Conservation (phyloP, 2,113 vertebrate species). For the Illadopsis cleaveri region DNA sequence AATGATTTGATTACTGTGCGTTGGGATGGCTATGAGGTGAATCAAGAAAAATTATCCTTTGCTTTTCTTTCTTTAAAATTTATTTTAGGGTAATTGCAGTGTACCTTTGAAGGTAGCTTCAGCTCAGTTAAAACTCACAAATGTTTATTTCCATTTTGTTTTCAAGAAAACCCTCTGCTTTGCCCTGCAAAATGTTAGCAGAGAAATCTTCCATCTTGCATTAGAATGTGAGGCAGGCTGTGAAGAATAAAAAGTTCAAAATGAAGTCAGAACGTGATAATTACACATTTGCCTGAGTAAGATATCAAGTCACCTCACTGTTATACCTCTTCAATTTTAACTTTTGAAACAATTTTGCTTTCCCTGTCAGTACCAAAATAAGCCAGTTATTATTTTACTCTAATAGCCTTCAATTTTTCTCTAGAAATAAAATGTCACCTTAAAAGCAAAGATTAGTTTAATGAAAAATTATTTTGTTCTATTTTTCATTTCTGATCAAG, state of each 20-base stretch:
- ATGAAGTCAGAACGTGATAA: not conserved
- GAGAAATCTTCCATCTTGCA: not conserved
- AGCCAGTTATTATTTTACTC: not conserved
- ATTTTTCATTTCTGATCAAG: not conserved
- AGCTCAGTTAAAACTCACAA: not conserved
- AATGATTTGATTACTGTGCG: not conserved
- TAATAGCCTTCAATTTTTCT: not conserved
- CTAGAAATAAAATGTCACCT: not conserved
- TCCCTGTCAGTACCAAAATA: not conserved
- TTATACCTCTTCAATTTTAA: not conserved
- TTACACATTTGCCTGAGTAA: not conserved
- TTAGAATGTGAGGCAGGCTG: not conserved
- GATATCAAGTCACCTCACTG: not conserved
- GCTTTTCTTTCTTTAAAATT: accelerated
- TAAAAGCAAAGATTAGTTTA: not conserved
- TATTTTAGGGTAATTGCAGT: not conserved
- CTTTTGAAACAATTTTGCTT: not conserved
- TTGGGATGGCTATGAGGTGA: not conserved
- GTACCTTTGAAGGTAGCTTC: not conserved
- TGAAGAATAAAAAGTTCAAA: not conserved
- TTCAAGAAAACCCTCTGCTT: not conserved
- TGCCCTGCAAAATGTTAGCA: not conserved
- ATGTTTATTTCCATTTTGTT: not conserved
- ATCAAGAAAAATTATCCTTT: not conserved
- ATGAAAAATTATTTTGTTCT: slow-evolving; percentile 7